Percentiles rank a stretch among this genome's conserved stretches.
Evolutionary conservation across 2,888 invertebrate genomes (phyloP).

Genomic region (Formica aserva): DNA sequence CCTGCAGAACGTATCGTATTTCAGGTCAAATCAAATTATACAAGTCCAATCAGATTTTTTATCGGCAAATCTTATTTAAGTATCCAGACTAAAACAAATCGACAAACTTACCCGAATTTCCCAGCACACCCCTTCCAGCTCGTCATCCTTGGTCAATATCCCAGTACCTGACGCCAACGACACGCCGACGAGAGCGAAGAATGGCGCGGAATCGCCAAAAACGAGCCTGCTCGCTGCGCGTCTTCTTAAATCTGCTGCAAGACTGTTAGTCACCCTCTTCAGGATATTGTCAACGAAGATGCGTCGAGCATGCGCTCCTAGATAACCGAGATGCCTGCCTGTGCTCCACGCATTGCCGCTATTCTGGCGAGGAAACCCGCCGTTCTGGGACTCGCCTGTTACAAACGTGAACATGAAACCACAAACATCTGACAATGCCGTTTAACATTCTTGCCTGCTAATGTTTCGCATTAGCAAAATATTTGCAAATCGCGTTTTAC

Average conservation of each 20-base stretch:
- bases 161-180: conserved; percentile 91
- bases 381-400: conserved; percentile 83
- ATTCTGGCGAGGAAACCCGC: conserved; percentile 77
- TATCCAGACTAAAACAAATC: background rate
- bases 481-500: background rate
- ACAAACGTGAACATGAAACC: conserved; percentile 24
- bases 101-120: conserved; percentile 89
- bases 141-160: conserved; percentile 91
- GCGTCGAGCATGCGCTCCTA: conserved; percentile 89
- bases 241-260: conserved; percentile 89
- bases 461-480: background rate
- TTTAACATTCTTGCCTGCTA: background rate
- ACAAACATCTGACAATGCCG: background rate
- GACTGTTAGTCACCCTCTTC: conserved; percentile 89
- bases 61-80: background rate
- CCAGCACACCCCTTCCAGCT: conserved; percentile 92
- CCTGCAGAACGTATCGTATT: conserved; percentile 83
- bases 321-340: conserved; percentile 80
- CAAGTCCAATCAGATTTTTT: conserved; percentile 61
- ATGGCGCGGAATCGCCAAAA: conserved; percentile 90
- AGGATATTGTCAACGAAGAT: conserved; percentile 91
- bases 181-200: conserved; percentile 91
- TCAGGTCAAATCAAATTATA: background rate
- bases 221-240: conserved; percentile 89
- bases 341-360: conserved; percentile 74